phyloP scores from a whole-genome alignment of 2,888 invertebrate species.

The Dexiosoma caninum region DNA sequence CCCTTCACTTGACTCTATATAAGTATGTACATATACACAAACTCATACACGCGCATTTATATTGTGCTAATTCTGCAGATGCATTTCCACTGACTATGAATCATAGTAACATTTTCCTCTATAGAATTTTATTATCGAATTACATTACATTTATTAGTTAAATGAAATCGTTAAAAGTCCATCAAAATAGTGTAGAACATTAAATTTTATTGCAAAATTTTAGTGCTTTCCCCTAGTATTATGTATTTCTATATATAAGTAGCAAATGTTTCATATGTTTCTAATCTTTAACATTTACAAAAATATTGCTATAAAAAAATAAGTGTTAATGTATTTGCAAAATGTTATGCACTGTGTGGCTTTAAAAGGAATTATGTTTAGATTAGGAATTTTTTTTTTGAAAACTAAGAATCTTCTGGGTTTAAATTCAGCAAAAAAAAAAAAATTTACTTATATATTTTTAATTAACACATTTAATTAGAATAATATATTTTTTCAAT shows the following conservation, averaged over 20 bases:
- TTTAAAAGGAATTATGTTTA: too few relatives aligned
- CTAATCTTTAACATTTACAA: conserved; percentile 27
- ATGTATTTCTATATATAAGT: neutral
- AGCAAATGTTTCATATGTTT: conserved; percentile 20
- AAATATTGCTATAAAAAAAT: too few relatives aligned
- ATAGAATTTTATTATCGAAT: conserved; percentile 30
- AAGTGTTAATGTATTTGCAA: too few relatives aligned
- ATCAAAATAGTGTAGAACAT: conserved; percentile 21
- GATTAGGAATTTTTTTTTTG: too few relatives aligned
- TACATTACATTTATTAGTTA: neutral
- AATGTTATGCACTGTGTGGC: too few relatives aligned
- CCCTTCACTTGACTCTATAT: neutral
- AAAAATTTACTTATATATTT: too few relatives aligned
- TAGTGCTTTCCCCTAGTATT: conserved; percentile 32
- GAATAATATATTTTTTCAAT: too few relatives aligned
- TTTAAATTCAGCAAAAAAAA: too few relatives aligned
- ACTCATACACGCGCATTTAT: neutral
- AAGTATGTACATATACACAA: too few relatives aligned
- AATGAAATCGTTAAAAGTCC: conserved; percentile 33
- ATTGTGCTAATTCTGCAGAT: neutral
- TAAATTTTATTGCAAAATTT: conserved; percentile 40
- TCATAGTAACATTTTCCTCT: neutral
- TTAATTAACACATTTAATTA: too few relatives aligned
- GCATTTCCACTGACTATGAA: neutral
- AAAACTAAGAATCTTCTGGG: too few relatives aligned